Evolutionary conservation across 2,888 invertebrate species (phyloP).

Genomic region (Tortrix viridana): DNA sequence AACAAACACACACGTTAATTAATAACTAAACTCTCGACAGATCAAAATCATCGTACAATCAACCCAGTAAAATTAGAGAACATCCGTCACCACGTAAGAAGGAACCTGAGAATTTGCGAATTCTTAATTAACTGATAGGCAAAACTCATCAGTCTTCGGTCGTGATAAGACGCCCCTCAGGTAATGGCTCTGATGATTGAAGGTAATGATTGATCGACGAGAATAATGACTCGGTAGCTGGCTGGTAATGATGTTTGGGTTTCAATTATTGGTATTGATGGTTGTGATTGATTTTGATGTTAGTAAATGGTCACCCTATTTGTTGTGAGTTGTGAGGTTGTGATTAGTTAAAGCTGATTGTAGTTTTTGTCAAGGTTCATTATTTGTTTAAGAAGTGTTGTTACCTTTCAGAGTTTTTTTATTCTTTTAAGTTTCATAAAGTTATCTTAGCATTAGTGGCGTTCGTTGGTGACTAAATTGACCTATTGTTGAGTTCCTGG

Average conservation of each 20-base stretch:
- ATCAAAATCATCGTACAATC: slow-evolving; percentile 56
- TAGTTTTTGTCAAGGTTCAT: too few species aligned
- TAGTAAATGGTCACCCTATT: slow-evolving; percentile 8
- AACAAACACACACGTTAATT: slow-evolving; percentile 2
- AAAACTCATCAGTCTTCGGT: slow-evolving; percentile 69
- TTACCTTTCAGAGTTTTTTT: too few species aligned
- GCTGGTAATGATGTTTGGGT: slow-evolving; percentile 40
- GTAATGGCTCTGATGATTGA: slow-evolving; percentile 61
- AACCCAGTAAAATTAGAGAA: slow-evolving; percentile 73
- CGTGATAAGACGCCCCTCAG: slow-evolving; percentile 70
- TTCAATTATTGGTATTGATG: slow-evolving; percentile 40
- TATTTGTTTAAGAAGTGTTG: too few species aligned
- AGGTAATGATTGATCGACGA: slow-evolving; percentile 35
- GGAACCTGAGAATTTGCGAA: slow-evolving; percentile 75
- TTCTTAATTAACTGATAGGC: slow-evolving; percentile 84
- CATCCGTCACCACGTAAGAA: slow-evolving; percentile 77
- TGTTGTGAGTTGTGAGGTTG: too few species aligned
- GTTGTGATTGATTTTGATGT: slow-evolving; percentile 26
- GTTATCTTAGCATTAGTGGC: too few species aligned
- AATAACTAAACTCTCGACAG: slow-evolving; percentile 10
- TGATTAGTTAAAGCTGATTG: too few species aligned
- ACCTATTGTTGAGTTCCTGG: too few species aligned
- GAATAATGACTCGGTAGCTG: slow-evolving; percentile 22
- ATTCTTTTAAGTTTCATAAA: too few species aligned
- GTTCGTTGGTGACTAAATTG: too few species aligned